A percentile compares a stretch with the other conserved stretches of the same genome.
Conservation (phyloP, 2,888 invertebrate species). For the Eurytoma californica region DNA sequence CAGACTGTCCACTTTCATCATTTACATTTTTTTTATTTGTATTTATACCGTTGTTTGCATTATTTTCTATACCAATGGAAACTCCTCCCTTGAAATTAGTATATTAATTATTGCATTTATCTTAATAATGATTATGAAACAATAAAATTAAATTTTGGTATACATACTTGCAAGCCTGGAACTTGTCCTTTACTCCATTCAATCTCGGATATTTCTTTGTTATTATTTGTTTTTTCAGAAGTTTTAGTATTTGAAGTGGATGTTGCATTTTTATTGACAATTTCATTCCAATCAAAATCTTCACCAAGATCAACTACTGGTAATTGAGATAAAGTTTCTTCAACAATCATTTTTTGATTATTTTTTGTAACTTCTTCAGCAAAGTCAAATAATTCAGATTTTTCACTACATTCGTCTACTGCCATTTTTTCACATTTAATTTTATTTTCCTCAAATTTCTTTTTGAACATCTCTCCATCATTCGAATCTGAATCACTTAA, state of each 20-base stretch:
- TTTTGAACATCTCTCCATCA: conserved; percentile 50
- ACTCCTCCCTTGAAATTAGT: conserved; percentile 62
- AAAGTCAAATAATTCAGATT: conserved; percentile 47
- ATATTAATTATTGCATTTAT: background rate
- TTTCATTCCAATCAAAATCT: conserved; percentile 65
- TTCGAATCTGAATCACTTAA: conserved; percentile 68
- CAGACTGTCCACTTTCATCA: conserved; percentile 25
- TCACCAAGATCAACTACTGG: conserved; percentile 70
- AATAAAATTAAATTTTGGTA: background rate
- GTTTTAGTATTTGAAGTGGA: background rate
- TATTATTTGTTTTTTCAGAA: conserved; percentile 36
- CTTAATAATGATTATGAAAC: background rate
- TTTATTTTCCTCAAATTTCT: conserved; percentile 5
- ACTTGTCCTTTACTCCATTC: conserved; percentile 72
- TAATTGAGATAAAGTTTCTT: conserved; percentile 65
- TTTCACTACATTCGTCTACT: conserved; percentile 21
- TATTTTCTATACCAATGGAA: conserved; percentile 33
- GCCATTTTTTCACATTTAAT: conserved; percentile 5
- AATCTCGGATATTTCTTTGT: conserved; percentile 31
- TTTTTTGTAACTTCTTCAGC: background rate
- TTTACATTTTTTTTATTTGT: background rate
- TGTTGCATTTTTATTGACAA: conserved; percentile 22
- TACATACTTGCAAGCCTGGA: conserved; percentile 61
- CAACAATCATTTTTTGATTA: background rate
- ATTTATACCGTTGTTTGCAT: conserved; percentile 8